These are phyloP conservation scores for Edolisoma coerulescens DNA, from an alignment of 2,113 vertebrate species.

Conservation along the genomic window DNA sequence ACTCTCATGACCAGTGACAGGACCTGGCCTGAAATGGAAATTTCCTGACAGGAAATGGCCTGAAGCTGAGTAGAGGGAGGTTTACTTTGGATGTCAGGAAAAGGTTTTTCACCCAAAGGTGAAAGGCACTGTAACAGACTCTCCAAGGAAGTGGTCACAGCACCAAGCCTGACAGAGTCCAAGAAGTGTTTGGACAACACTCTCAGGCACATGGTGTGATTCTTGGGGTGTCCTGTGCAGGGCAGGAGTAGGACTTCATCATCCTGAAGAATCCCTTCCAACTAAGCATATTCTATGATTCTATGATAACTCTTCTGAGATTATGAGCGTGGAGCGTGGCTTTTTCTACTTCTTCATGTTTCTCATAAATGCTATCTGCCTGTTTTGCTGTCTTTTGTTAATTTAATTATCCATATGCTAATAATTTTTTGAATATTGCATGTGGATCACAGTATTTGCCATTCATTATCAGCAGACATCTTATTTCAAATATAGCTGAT, in stretches of 20 bases:
- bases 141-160: no score
- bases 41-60: background rate
- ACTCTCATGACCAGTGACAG: background rate
- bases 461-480: background rate
- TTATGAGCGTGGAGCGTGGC: accelerated
- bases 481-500: background rate
- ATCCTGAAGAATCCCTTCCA: background rate
- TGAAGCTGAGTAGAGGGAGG: background rate
- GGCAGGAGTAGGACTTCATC: background rate
- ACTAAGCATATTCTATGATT: background rate
- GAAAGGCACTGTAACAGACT: background rate
- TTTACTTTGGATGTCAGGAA: background rate
- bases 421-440: background rate
- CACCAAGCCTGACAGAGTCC: background rate
- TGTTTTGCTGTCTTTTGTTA: background rate
- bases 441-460: background rate
- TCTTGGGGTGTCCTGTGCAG: background rate
- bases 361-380: background rate
- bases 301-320: background rate
- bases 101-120: background rate
- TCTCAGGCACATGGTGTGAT: background rate
- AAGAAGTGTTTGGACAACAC: background rate
- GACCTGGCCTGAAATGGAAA: no score
- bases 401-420: background rate
- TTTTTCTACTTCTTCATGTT: background rate